Evolutionary conservation across 2,797 vertebrate genomes (phyloP).

Genomic region (Coregonus sp.): DNA sequence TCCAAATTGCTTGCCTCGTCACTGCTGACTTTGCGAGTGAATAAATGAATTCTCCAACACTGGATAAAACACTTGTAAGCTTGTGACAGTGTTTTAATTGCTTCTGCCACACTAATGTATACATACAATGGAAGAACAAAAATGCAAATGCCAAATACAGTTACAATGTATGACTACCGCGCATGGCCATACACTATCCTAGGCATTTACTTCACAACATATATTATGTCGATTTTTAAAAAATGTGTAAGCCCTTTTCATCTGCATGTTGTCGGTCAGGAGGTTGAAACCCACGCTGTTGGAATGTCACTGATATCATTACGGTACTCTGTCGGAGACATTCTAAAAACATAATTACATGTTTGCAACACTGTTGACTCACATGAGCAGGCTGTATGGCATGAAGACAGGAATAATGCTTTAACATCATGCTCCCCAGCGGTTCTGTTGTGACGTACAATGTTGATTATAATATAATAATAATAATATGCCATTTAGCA

Average conservation of each 20-base stretch:
- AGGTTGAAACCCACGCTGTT: not conserved
- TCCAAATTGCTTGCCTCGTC: constrained; percentile 45
- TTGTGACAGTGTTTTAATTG: constrained; percentile 47
- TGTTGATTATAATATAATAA: too few species aligned
- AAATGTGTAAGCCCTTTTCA: not conserved
- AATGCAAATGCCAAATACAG: constrained; percentile 22
- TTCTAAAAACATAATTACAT: not conserved
- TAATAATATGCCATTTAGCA: too few species aligned
- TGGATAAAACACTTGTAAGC: constrained; percentile 40
- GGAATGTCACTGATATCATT: not conserved
- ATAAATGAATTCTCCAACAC: constrained; percentile 47
- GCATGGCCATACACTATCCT: not conserved
- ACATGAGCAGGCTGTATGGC: not conserved
- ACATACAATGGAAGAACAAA: constrained; percentile 9
- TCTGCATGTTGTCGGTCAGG: not conserved
- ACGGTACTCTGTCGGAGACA: not conserved
- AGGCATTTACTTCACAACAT: not conserved
- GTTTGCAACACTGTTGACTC: not conserved
- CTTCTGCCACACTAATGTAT: constrained; percentile 28
- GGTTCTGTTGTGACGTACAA: not conserved
- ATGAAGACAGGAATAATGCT: not conserved
- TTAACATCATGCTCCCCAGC: not conserved
- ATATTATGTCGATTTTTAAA: not conserved
- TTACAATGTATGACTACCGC: not conserved
- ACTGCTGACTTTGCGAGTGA: constrained; percentile 39